Evolutionary conservation across 2,797 vertebrate genomes (phyloP), one percentile per base, ranked within the genome.

Genomic region (Erpetoichthys calabaricus): DNA sequence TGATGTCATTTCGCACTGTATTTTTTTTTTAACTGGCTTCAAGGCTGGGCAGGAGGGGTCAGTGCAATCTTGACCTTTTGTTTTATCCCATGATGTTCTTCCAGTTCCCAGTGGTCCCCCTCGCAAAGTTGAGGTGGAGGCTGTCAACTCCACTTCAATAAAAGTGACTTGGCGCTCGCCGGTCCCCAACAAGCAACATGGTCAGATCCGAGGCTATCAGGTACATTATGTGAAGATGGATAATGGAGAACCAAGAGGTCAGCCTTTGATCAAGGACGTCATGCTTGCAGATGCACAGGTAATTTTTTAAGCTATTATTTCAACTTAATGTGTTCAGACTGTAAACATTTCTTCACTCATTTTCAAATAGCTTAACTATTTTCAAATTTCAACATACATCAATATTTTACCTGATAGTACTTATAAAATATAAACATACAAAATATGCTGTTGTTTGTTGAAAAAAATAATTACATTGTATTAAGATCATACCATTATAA

Each of bases 21-120:
- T 87, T 86, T 83, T 70, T 85, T 72, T 68, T 62, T 59, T 50
- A 53, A 41, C 73, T 71, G 68, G 75, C 74, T 62, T 75, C 69
- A 62, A 67, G 80, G 82, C 84, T 80, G 81, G 80, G 75, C 83
- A 80, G 57, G 57, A 69, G 63, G 63, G 69, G 74, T 89, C 80
- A 77, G 86, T 89, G 83, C 92, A 88, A 91, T 91, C 75, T 80
- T 86, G 81, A 87, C 81, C 70, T 73, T 85, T 80, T 88, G 74
- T 94, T 94, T 86, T 95, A 89, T 95, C 85, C 91, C 80, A 91
- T 93, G 91, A 83, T 95, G 86, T 95, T 91, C 89, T 92, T 94
- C 90, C 93, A 99, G 96, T 99, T 92, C 96, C 96, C 90, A 99
- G 96, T 70, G 96, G 96, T 87, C 95, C 96, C 81, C 96, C 96